Evolutionary conservation across 2,888 invertebrate genomes (phyloP).

Genomic region (Thymelicus lineola): DNA sequence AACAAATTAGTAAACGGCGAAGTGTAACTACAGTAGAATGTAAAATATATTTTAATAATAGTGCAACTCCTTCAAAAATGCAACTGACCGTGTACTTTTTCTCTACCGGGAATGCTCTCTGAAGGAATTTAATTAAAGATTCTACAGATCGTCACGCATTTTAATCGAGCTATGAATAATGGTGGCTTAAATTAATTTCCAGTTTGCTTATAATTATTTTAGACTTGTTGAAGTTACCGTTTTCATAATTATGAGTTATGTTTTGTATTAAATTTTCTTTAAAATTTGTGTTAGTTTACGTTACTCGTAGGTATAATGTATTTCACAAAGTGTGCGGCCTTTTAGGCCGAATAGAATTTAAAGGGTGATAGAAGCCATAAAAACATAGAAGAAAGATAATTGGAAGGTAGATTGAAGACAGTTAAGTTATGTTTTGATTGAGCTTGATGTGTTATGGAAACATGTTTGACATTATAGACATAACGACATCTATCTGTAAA

Average conservation of each 20-base stretch:
- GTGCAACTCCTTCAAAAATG: conserved; percentile 31
- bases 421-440: too few relatives aligned
- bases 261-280: not conserved
- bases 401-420: too few relatives aligned
- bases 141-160: conserved; percentile 42
- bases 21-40: conserved; percentile 22
- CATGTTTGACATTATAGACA: too few relatives aligned
- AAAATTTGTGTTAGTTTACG: not conserved
- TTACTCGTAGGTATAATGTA: not conserved
- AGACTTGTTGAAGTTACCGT: conserved; percentile 7
- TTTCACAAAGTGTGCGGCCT: too few relatives aligned
- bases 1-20: not conserved
- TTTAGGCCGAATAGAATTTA: too few relatives aligned
- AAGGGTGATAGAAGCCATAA: too few relatives aligned
- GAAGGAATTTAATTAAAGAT: conserved; percentile 40
- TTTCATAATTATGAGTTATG: not conserved
- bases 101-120: conserved; percentile 24
- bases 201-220: conserved; percentile 28
- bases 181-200: conserved; percentile 34
- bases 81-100: conserved; percentile 33
- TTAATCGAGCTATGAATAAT: conserved; percentile 40
- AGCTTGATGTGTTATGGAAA: too few relatives aligned
- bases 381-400: too few relatives aligned
- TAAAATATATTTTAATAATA: conserved; percentile 34
- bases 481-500: too few relatives aligned